Conservation (phyloP, 2,888 invertebrate species). For the Agapostemon virescens region DNA sequence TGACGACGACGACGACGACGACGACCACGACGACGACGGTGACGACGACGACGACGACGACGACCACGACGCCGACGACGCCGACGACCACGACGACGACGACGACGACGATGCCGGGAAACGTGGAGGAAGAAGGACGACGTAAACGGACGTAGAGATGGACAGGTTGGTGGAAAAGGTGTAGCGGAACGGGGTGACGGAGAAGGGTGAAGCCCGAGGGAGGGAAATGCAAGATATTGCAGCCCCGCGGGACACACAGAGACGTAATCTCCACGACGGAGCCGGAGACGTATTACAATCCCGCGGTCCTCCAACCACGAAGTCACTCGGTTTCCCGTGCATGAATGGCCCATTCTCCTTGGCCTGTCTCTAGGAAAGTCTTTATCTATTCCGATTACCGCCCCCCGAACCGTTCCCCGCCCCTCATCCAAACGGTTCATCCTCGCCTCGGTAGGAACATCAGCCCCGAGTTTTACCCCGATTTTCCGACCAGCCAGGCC, state of each 20-base stretch:
- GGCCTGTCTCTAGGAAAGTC: conserved; percentile 78
- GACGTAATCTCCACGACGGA: conserved; percentile 80
- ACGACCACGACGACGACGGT: conserved; percentile 39
- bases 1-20: conserved; percentile 41
- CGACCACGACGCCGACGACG: conserved; percentile 38
- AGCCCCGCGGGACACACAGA: conserved; percentile 79
- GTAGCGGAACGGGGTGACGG: conserved; percentile 53
- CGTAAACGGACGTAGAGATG: conserved; percentile 55
- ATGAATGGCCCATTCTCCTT: conserved; percentile 80
- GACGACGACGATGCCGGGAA: conserved; percentile 15
- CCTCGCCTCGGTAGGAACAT: conserved; percentile 58
- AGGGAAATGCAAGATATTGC: conserved; percentile 80
- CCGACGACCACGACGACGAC: conserved; percentile 38
- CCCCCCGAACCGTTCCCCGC: conserved; percentile 54
- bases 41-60: conserved; percentile 41
- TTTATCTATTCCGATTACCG: conserved; percentile 77
- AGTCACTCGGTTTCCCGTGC: conserved; percentile 74
- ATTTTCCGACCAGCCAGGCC: conserved; percentile 52
- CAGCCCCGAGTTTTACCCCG: conserved; percentile 66
- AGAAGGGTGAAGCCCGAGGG: conserved; percentile 63
- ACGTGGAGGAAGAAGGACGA: conserved; percentile 40
- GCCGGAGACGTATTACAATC: conserved; percentile 79
- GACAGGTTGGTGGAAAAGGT: conserved; percentile 57
- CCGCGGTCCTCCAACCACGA: conserved; percentile 74
- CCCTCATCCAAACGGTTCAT: conserved; percentile 59